phyloP scores from a whole-genome alignment of 2,113 vertebrate genomes.

The Globicephala melas region DNA sequence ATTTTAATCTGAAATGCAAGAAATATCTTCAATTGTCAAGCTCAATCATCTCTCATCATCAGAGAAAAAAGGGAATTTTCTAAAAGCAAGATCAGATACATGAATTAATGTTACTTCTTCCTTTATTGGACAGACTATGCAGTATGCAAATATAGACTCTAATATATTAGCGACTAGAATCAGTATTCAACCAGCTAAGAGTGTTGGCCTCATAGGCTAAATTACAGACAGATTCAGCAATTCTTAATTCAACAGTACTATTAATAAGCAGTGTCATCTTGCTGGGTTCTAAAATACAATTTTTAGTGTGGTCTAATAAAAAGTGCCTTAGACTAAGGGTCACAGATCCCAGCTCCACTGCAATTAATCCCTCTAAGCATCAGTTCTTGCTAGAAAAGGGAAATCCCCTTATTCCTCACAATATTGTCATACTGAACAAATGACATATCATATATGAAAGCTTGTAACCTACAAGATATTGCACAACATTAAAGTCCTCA shows the following conservation, averaged over 20 bases:
- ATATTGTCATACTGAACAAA: background rate
- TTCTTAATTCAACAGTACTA: background rate
- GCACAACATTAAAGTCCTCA: background rate
- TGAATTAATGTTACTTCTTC: background rate
- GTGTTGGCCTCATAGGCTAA: background rate
- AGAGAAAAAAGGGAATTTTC: background rate
- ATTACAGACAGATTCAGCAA: background rate
- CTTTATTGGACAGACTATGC: background rate
- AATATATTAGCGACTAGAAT: background rate
- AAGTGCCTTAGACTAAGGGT: background rate
- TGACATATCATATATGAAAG: background rate
- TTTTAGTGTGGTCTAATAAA: background rate
- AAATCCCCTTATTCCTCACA: background rate
- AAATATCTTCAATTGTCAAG: background rate
- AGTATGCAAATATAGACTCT: background rate
- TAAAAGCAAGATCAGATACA: background rate
- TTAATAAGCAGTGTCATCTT: background rate
- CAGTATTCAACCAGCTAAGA: background rate
- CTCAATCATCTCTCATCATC: background rate
- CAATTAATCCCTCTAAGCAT: background rate
- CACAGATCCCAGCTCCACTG: background rate
- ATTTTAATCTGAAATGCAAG: background rate
- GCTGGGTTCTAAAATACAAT: background rate
- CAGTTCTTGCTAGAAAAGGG: slow-evolving; percentile 4
- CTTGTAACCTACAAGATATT: background rate